Conservation (phyloP, 2,888 invertebrate genomes). For the Trichogramma dendrolimi region DNA sequence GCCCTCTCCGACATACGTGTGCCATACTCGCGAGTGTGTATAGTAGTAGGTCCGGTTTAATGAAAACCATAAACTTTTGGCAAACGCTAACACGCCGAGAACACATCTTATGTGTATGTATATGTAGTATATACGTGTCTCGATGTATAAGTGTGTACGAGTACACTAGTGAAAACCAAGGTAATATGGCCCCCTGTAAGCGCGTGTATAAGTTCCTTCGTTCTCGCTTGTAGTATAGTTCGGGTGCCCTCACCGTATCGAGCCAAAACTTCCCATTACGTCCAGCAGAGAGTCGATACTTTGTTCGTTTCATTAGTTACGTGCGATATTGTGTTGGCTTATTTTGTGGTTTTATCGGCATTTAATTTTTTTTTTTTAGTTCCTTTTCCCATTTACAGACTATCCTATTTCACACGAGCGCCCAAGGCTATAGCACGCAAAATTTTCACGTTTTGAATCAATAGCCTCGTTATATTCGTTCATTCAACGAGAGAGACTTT, state of each 20-base stretch:
- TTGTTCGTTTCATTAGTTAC: slow-evolving; percentile 17
- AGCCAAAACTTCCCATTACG: neutral
- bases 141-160: neutral
- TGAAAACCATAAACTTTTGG: slow-evolving; percentile 42
- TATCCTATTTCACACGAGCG: too few relatives aligned
- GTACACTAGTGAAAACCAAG: neutral
- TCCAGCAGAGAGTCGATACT: slow-evolving; percentile 1
- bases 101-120: slow-evolving; percentile 24
- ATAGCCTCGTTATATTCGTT: too few relatives aligned
- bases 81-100: slow-evolving; percentile 18
- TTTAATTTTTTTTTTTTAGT: too few relatives aligned
- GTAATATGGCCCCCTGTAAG: neutral
- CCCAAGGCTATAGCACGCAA: too few relatives aligned
- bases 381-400: too few relatives aligned
- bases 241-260: neutral
- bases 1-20: slow-evolving; percentile 18
- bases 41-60: slow-evolving; percentile 37
- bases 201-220: neutral
- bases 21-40: slow-evolving; percentile 19
- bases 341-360: too few relatives aligned
- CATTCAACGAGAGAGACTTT: too few relatives aligned
- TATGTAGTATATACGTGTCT: neutral
- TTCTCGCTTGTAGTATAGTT: too few relatives aligned
- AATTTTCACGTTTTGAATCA: too few relatives aligned
- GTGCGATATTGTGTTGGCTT: neutral